Base-by-base conservation (phyloP, 2,113 vertebrate genomes). In the Pseudopipra pipra region DNA sequence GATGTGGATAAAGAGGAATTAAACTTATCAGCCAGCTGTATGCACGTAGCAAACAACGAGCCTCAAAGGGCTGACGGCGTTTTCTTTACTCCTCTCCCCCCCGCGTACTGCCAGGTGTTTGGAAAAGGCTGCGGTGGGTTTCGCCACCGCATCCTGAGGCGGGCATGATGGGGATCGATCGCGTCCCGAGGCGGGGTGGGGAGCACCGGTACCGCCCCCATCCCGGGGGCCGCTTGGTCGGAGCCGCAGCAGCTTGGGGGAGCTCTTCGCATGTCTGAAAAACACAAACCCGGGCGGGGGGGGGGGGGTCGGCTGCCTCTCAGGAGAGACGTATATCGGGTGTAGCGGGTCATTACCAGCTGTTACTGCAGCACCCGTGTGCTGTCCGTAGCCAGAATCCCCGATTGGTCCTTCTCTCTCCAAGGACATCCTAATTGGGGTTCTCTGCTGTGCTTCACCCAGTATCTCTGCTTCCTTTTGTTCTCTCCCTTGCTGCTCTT, bases 341-440 rank as follows among this genome's bases (percentile, higher is more conserved):
- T 9, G 37, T 8, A 25, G 12, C 6, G 2, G 2, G 5, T 9
- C 21, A 0, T 6, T 8, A 2, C 5, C 62, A 17, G 56, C 4
- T 7, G 0, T 15, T 14, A 2, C 35, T 4, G 12, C 72, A 8
- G 35, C 8, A 22, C 28, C 24, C 9, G 2, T 12, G 55, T 15
- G 78, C 63, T 21, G 39, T 9, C 27, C 3, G 3, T 7, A 14
- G n/a, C 21, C 6, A 18, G 59, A 39, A 22, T 9, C 54, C 12
- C 27, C 2, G 5, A 2, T 20, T 0, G 21, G 39, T 44, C 15
- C 47, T 43, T 12, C 18, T 12, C 5, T 5, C 15, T 13, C 14
- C n/a, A 25, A 1, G 14, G 9, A 27, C 7, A 13, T n/a, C 52
- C 3, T 11, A 16, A 2, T 46, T 24, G 5, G 8, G 6, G 6